Evolutionary conservation across 2,888 invertebrate species (phyloP).

Genomic region (Chesias legatella): DNA sequence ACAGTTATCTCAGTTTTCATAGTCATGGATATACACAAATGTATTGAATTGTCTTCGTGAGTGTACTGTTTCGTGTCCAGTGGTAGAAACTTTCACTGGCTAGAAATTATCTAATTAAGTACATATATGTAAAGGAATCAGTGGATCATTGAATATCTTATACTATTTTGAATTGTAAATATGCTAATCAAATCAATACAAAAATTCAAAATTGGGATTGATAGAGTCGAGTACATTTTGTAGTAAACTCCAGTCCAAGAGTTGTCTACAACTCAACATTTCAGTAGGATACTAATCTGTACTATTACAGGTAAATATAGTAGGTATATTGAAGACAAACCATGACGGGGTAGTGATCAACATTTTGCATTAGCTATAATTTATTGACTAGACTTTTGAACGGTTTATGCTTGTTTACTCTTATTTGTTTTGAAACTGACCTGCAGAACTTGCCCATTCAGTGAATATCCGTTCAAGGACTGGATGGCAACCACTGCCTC

Average conservation of each 20-base stretch:
- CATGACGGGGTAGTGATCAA: slow-evolving; percentile 77
- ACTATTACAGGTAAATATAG: slow-evolving; percentile 48
- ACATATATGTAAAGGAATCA: slow-evolving; percentile 17
- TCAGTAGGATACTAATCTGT: slow-evolving; percentile 48
- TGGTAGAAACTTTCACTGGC: slow-evolving; percentile 24
- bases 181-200: slow-evolving; percentile 10
- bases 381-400: slow-evolving; percentile 75
- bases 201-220: slow-evolving; percentile 5
- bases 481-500: slow-evolving; percentile 98
- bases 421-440: slow-evolving; percentile 98
- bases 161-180: slow-evolving; percentile 16
- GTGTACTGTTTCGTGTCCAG: slow-evolving; percentile 24
- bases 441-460: slow-evolving; percentile 97
- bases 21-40: slow-evolving; percentile 11
- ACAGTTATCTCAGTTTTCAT: slow-evolving; percentile 9
- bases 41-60: slow-evolving; percentile 24
- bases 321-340: slow-evolving; percentile 59
- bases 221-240: slow-evolving; percentile 35
- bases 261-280: slow-evolving; percentile 61
- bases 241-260: slow-evolving; percentile 46
- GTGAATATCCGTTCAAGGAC: slow-evolving; percentile 96
- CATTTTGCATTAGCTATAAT: slow-evolving; percentile 79
- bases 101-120: slow-evolving; percentile 21
- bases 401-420: slow-evolving; percentile 83
- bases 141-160: slow-evolving; percentile 19